Evolutionary conservation across 2,797 vertebrate genomes (phyloP).

Genomic region (Falco novaeseelandiae): DNA sequence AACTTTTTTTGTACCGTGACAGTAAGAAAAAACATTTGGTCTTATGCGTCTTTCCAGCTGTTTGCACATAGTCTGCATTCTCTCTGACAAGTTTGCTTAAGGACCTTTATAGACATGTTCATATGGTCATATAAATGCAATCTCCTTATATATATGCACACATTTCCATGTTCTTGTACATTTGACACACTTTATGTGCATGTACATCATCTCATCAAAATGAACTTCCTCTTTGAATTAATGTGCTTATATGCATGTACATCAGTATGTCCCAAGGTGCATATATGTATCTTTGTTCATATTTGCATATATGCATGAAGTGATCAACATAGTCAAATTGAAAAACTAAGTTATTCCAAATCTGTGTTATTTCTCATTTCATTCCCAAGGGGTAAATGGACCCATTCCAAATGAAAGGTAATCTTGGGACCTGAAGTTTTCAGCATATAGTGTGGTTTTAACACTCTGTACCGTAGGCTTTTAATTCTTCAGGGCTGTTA

Average conservation of each 20-base stretch:
- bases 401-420: conserved; percentile 57
- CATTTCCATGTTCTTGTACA: neutral
- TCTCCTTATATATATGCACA: neutral
- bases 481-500: neutral
- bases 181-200: conserved; percentile 1
- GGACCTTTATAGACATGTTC: neutral
- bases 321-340: conserved; percentile 62
- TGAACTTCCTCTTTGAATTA: conserved; percentile 62
- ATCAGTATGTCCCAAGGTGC: conserved; percentile 47
- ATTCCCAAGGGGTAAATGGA: conserved; percentile 28
- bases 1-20: conserved; percentile 44
- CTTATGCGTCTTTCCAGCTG: conserved; percentile 46
- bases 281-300: conserved; percentile 39
- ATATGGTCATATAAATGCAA: neutral
- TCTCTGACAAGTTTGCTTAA: neutral
- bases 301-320: conserved; percentile 27
- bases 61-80: conserved; percentile 7
- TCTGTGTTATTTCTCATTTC: conserved; percentile 37
- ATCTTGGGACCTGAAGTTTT: conserved; percentile 56
- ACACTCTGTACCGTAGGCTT: neutral
- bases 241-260: conserved; percentile 12
- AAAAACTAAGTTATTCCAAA: conserved; percentile 43
- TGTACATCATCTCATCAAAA: neutral
- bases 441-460: neutral
- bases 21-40: conserved; percentile 41